Evolutionary conservation across 2,113 vertebrate genomes (phyloP), one percentile per base, ranked within the genome.

Genomic region (Hiodon alosoides): DNA sequence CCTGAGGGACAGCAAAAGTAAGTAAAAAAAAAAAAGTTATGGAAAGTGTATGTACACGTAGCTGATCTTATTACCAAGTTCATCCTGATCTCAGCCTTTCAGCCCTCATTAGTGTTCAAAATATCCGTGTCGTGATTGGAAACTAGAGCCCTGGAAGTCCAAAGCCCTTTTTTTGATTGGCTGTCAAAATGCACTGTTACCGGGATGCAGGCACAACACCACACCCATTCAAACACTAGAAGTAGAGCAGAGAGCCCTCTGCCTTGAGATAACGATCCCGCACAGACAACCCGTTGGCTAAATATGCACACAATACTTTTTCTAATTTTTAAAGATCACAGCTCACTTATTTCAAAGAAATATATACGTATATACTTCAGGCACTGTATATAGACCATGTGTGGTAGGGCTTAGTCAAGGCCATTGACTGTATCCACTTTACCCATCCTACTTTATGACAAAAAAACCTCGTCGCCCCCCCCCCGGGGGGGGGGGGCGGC

Each of bases 231-330:
- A 81, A 84, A 84, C 77, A 80, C 80, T 82, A 85, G 74, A 83
- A 31, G 1, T 31, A 31, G 1, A 31, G 31, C 31, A 31, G 74
- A 79, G 77, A 86, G 81, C 82, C 85, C 83, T 84, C 83, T 75
- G 83, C 77, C 76, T 48, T 79, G 72, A 75, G 80, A 78, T 11
- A 75, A 10, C 70, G 57, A 82, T 72, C 87, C 74, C 78, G 53
- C 65, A 83, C 79, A 80, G 74, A 81, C 86, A 89, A 89, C 86
- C 89, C 90, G 90, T 91, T 91, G 90, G 91, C 89, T 90, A 91
- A 88, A 92, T 87, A 87, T 55, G 76, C 89, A 90, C 89, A 87
- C 88, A 88, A 88, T 87, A 87, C 81, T 83, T 77, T 77, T 79
- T 86, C 87, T 83, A 77, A 83, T 58, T 86, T 66, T 88, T 87